phyloP scores from a whole-genome alignment of 2,113 vertebrate genomes.

The Salvelinus fontinalis region DNA sequence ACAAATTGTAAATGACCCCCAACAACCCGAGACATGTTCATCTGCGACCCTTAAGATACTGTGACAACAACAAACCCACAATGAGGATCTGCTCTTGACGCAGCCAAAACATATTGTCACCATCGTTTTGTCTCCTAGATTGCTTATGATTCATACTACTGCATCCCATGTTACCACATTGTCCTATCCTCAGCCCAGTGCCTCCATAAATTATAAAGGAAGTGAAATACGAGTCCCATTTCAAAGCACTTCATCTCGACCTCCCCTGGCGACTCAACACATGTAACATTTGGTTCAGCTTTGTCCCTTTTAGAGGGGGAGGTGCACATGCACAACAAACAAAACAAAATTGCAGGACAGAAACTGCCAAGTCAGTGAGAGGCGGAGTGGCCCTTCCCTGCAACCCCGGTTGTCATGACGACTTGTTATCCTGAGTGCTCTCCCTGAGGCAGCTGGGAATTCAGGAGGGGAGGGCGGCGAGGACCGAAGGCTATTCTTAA shows the following conservation, averaged over 20 bases:
- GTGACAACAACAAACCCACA: background rate
- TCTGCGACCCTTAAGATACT: background rate
- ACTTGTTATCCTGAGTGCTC: slow-evolving; percentile 45
- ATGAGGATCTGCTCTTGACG: background rate
- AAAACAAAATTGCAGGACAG: slow-evolving; percentile 8
- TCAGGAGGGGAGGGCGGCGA: slow-evolving; percentile 47
- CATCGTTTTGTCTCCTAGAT: slow-evolving; percentile 52
- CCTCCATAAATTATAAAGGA: slow-evolving; percentile 64
- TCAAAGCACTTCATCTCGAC: slow-evolving; percentile 49
- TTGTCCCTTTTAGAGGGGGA: background rate
- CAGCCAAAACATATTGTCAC: slow-evolving; percentile 48
- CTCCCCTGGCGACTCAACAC: slow-evolving; percentile 37
- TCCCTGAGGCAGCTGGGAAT: slow-evolving; percentile 52
- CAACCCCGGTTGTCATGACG: slow-evolving; percentile 54
- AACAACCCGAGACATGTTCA: background rate
- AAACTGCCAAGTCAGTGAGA: slow-evolving; percentile 49
- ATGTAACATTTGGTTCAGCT: slow-evolving; percentile 30
- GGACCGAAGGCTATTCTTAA: slow-evolving; percentile 72
- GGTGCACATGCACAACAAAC: background rate
- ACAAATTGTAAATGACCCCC: no score
- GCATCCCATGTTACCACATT: slow-evolving; percentile 47
- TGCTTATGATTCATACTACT: slow-evolving; percentile 57
- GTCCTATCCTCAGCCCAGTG: slow-evolving; percentile 56
- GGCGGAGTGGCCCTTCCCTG: slow-evolving; percentile 28
- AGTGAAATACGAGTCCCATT: slow-evolving; percentile 58